Base-by-base conservation (phyloP, 2,888 invertebrate genomes). In the Drosophila borborema region DNA sequence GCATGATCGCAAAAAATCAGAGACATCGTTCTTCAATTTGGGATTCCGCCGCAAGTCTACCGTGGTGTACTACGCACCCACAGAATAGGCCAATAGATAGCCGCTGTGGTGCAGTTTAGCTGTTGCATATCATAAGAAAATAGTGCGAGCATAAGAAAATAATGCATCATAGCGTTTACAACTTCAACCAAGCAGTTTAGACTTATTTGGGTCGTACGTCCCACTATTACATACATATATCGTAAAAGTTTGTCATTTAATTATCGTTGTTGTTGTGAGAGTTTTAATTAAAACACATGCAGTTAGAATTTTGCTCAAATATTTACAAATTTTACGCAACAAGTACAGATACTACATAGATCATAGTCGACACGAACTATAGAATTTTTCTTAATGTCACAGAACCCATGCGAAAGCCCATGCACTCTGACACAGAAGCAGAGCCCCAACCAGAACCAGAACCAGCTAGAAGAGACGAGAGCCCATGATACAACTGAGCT, bases 21-120 rank as follows among this genome's bases (percentile, higher is more conserved):
- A 93, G 81, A 93, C 92, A 40, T 92, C 93, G n/a, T 93, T 93
- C 82, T 92, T 93, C 78, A 92, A 92, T 79, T 85, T 93, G 73
- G 93, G 93, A 41, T 92, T 92, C 78, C 89, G 93, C 34, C 91
- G 93, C 60, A 93, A 93, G 71, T 93, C 93, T 40, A 93, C 93
- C 7, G 91, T 92, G 54, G 91, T 92, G 10, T 93, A 92, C 58
- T 93, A 92, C 78, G 92, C 92, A 40, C 92, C 93, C 64, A 91
- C 92, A 36, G 93, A 93, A 76, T 93, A 67, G 18, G 36, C 48
- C 18, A 1, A 34, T 10, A 45, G 12, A 4, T 28, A 49, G n/a
- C 34, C 12, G 12, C 12, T 34, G 49, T 12, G 55, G 41, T 54
- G 66, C 38, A 48, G 48, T 38, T 60, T 48, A 18, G 66, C 53